These are phyloP conservation scores for Ginglymostoma cirratum DNA, from an alignment of 2,113 vertebrate genomes.

Conservation along the genomic window DNA sequence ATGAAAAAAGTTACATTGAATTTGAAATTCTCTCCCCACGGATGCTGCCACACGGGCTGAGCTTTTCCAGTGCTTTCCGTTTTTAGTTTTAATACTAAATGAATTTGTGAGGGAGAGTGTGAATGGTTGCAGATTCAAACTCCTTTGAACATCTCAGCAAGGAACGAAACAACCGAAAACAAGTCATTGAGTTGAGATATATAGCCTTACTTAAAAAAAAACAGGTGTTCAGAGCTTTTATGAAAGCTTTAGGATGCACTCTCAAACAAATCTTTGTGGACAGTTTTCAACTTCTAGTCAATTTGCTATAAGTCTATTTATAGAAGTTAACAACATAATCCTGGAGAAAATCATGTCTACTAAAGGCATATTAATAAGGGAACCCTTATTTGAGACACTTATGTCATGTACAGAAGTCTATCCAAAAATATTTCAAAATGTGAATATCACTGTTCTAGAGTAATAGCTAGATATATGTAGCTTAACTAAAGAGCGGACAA, in stretches of 20 bases:
- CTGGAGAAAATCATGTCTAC: background rate
- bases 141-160: background rate
- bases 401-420: no score
- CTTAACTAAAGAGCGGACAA: no score
- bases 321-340: background rate
- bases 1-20: no score
- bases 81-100: background rate
- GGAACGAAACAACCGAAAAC: background rate
- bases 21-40: no score
- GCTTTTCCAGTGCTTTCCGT: no score
- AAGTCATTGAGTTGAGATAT: background rate
- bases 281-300: background rate
- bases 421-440: no score
- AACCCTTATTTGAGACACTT: no score
- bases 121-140: background rate
- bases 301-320: background rate
- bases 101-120: background rate
- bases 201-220: background rate
- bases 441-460: no score
- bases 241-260: background rate
- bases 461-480: no score
- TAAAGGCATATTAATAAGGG: no score
- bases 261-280: background rate
- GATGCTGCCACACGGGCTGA: no score
- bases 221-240: background rate